Evolutionary conservation across 2,797 vertebrate genomes (phyloP).

Genomic region (Crocodylus rhombifer): DNA sequence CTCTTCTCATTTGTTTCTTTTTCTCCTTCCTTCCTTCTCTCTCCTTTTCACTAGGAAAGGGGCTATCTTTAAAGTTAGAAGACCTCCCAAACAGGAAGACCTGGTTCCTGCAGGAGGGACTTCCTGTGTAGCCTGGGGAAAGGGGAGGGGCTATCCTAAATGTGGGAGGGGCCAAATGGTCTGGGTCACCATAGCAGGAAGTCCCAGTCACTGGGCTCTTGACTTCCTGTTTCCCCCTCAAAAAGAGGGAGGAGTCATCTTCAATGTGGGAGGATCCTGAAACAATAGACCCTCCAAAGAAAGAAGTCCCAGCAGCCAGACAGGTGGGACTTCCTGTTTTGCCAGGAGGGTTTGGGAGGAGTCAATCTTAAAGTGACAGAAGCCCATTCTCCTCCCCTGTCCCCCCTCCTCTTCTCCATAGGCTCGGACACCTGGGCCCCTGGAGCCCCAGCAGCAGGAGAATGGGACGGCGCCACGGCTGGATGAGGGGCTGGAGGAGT

Average conservation of each 20-base stretch:
- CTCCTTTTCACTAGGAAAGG: neutral
- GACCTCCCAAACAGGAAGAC: neutral
- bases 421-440: slow-evolving; percentile 55
- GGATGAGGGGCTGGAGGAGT: slow-evolving; percentile 92
- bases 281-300: no score
- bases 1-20: no score
- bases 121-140: neutral
- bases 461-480: slow-evolving; percentile 87
- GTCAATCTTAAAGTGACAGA: neutral
- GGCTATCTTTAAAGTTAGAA: neutral
- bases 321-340: no score
- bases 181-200: neutral
- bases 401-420: slow-evolving; percentile 16
- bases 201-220: neutral
- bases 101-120: neutral
- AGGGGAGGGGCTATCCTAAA: neutral
- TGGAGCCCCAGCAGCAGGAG: slow-evolving; percentile 83
- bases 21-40: neutral
- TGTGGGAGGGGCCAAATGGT: neutral
- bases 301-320: no score
- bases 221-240: neutral
- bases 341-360: no score
- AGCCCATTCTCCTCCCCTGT: neutral
- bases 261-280: no score
- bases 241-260: neutral